Percentiles rank a stretch among this genome's conserved stretches.
Evolutionary conservation across 2,888 invertebrate genomes (phyloP).

Genomic region (Sturmia bella): DNA sequence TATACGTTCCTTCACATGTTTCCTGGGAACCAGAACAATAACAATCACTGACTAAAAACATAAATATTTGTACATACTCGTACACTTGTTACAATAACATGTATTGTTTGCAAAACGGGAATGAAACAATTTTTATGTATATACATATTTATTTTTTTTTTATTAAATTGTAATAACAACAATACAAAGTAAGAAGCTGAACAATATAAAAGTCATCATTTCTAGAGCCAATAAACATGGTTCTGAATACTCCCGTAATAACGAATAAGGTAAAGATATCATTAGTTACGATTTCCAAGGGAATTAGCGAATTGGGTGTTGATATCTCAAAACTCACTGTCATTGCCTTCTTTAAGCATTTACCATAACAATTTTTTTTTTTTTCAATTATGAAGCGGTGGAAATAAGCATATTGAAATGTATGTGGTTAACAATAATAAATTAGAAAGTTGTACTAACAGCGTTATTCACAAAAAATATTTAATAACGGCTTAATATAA

Average conservation of each 20-base stretch:
- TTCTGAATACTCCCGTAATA: neutral
- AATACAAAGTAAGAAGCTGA: slow-evolving; percentile 42
- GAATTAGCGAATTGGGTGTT: too few relatives aligned
- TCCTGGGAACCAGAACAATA: slow-evolving; percentile 25
- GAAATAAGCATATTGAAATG: too few relatives aligned
- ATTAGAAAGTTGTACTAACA: too few relatives aligned
- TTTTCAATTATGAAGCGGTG: too few relatives aligned
- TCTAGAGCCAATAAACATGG: slow-evolving; percentile 10
- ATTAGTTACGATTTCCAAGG: neutral
- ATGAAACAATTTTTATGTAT: slow-evolving; percentile 33
- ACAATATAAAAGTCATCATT: slow-evolving; percentile 48
- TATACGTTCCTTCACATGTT: neutral
- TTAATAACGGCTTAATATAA: too few relatives aligned
- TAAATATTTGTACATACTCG: slow-evolving; percentile 63
- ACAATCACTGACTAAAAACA: slow-evolving; percentile 61
- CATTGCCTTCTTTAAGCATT: neutral
- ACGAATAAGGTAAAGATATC: slow-evolving; percentile 19
- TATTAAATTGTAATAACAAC: slow-evolving; percentile 40
- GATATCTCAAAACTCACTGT: too few relatives aligned
- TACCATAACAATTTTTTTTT: too few relatives aligned
- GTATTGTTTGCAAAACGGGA: slow-evolving; percentile 55
- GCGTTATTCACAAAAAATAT: too few relatives aligned
- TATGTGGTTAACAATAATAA: too few relatives aligned
- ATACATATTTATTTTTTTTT: neutral
- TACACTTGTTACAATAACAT: slow-evolving; percentile 54